These are phyloP conservation scores for Progne subis DNA, from an alignment of 2,113 vertebrate genomes.

Conservation along the genomic window DNA sequence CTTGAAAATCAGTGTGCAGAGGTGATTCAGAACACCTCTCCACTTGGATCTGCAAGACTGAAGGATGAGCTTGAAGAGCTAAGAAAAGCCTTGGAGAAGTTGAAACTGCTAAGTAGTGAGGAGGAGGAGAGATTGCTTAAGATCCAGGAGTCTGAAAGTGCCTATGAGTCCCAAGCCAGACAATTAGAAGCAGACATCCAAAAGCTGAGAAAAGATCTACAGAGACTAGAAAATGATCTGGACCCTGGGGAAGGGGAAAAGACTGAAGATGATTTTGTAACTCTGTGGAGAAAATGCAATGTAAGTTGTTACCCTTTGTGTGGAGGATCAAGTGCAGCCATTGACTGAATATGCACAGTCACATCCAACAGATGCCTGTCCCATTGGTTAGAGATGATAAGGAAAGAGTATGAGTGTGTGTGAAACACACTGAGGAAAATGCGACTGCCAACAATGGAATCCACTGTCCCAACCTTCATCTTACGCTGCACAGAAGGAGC, in stretches of 20 bases:
- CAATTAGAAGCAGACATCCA: conserved; percentile 78
- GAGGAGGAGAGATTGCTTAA: conserved; percentile 73
- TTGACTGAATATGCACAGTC: not conserved
- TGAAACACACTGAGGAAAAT: not conserved
- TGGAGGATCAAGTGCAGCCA: not conserved
- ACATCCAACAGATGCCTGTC: not conserved
- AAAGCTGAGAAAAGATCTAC: conserved; percentile 73
- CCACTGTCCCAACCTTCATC: not conserved
- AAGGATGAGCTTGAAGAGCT: conserved; percentile 82
- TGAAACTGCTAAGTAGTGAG: conserved; percentile 72
- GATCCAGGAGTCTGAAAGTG: conserved; percentile 73
- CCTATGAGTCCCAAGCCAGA: conserved; percentile 70
- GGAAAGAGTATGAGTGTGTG: not conserved
- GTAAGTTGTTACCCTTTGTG: conserved; percentile 64
- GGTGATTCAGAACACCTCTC: conserved; percentile 84
- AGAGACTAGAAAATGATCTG: conserved; percentile 76
- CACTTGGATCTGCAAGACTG: conserved; percentile 81
- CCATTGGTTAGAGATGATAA: not conserved
- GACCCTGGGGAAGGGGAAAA: conserved; percentile 35
- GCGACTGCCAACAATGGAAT: not conserved
- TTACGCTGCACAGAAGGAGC: not conserved
- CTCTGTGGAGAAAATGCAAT: conserved; percentile 81
- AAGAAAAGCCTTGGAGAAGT: conserved; percentile 78
- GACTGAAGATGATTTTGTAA: conserved; percentile 82
- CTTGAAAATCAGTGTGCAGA: conserved; percentile 77